Evolutionary conservation across 2,888 invertebrate species (phyloP), one percentile per base, ranked within the genome.

Genomic region (Ectobius pallidus): DNA sequence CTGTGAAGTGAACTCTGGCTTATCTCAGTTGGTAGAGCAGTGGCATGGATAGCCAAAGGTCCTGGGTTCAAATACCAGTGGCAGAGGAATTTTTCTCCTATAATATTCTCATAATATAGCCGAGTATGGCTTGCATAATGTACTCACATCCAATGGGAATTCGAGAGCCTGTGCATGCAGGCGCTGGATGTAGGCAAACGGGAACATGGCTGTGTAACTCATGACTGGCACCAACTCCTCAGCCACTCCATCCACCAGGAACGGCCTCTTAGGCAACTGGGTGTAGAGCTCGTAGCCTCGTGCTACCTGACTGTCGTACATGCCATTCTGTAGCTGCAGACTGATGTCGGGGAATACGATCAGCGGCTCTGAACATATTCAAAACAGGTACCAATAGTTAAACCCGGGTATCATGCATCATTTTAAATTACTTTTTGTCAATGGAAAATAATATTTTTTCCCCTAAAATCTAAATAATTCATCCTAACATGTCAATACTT

Each of bases 181-280:
- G 77, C 89, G 87, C 1, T 91, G 89, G 34, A 93, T 86, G 80
- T 91, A 92, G 42, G 89, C 90, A 81, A 90, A 92, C 69, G 93
- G 93, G 73, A 94, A 83, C 49, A 92, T 88, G 0, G 93, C 89
- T 75, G 93, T 91, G 82, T 93, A 94, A 34, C 89, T 88, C 86
- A 93, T 80, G 2, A 83, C 83, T 3, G 84, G 82, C 32, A 85
- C 83, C 30, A 80, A 78, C 30, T 80, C 79, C 67, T 80, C 77
- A 68, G 81, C 80, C 65, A 81, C 81, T 16, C 83, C 83, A 76
- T 83, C 82, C 25, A 83, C 80, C 42, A 83, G 77, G 76, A 84
- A 84, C 27, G 80, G 79, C 62, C 82, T 75, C 69, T 49, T 44
- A 22, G 73, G 76, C 58, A 73, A 65, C 39, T 55, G 71, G 30